Base-by-base conservation (phyloP, 2,888 invertebrate genomes). In the Xanthia icteritia region DNA sequence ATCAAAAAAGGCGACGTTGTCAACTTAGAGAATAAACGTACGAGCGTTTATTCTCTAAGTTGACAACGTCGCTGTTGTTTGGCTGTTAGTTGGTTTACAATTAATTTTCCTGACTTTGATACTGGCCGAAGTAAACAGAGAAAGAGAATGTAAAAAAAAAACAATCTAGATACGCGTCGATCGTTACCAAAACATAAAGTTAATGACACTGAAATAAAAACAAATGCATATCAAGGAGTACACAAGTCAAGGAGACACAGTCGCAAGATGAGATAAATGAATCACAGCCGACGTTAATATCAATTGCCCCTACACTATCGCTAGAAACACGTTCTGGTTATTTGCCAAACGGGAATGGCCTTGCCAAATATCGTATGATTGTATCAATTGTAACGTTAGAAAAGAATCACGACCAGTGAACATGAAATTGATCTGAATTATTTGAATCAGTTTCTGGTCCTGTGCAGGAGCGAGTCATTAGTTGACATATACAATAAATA, bases 341-440 rank as follows among this genome's bases (percentile, higher is more conserved):
- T 82, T 86, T 86, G 88, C 88, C 88, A 87, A 85, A 80, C 78
- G 78, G 63, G 76, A 73, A 84, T 65, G 76, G 67, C 83, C 77
- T 84, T 77, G 83, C 83, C 83, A 85, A 83, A 73, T 74, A 74
- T 81, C 78, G 36, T 72, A 65, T 72, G 76, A 79, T 78, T 75
- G 54, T 77, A 81, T 81, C 80, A 84, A 77, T 82, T 82, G 82
- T 70, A 68, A 73, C 64, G 65, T 42, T 61, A 64, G 61, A 27
- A 77, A 77, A 69, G 39, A 58, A 31, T 45, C 70, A 42, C 51
- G 36, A 63, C 31, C 1, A 31, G 20, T 13, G 51, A 61, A 36
- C 60, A 61, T 73, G 54, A 42, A 73, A 71, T 74, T 56, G 60
- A 79, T 56, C 27, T 60, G n/a, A 60, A 67, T 64, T 23, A 58